Evolutionary conservation across 2,888 invertebrate species (phyloP), one percentile per base, ranked within the genome.

Genomic region (Creontiades dilutus): DNA sequence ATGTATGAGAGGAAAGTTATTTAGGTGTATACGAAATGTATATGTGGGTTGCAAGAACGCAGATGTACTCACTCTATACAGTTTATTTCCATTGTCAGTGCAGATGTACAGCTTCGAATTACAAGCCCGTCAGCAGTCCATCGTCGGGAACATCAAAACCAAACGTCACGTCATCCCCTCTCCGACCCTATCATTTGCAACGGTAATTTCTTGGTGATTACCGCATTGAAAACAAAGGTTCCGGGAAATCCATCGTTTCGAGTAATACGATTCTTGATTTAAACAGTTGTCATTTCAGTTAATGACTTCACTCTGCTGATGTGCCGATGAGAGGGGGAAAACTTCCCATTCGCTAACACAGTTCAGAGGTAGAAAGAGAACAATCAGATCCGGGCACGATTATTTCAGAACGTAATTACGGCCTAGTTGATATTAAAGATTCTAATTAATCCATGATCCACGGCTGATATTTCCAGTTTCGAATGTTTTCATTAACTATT

Each of bases 151-250:
- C 19, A 23, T 68, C 23, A 23, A 19, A 68, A 12, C 23, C 68
- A 68, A 7, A 68, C 23, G n/a, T n/a, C 19, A 57, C 11, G 19
- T 23, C 68, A 68, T 23, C 5, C 23, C 68, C 27, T 19, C 12
- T 23, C 11, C 37, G 3, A 37, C 2, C 37, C 3, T 37, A 37
- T 37, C 37, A 37, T 37, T 37, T 37, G 19, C 68, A 52, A 52
- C 57, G 16, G 68, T 68, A 68, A 68, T 68, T 68, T 68, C 68
- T 68, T 68, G 68, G 68, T 68, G 12, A 68, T 68, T 68, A 68
- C 11, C 68, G 23, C 68, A 12, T 12, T 68, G 68, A 68, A 68
- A 68, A 68, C 68, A 7, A 68, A 23, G 5, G 23, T 68, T 23
- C 27, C 19, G 13, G 68, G 19, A 27, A 68, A 23, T 68, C 68